Evolutionary conservation across 2,888 invertebrate species (phyloP), one percentile per base, ranked within the genome.

Genomic region (Aporophyla nigra): DNA sequence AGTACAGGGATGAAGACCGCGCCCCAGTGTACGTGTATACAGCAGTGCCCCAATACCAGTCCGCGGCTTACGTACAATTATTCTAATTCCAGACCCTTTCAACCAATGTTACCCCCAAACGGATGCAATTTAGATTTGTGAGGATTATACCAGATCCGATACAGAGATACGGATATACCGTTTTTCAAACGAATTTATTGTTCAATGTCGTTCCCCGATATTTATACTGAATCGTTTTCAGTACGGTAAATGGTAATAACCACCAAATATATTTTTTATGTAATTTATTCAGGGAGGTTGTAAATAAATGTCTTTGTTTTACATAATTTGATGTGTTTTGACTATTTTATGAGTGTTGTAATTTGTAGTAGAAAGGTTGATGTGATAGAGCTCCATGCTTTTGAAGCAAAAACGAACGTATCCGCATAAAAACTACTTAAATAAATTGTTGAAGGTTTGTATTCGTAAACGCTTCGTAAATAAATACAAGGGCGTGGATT

Each of bases 21-120:
- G 97, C 98, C 27, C 97, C 97, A 12, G 96, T 97, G 66, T 97
- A 97, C 51, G 97, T 97, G 62, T 98, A 97, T 90, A 97, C 97
- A 0, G 89, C 89, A 84, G 93, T 90, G 3, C 96, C 96, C 4
- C 94, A 94, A 72, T 93, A 93, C 84, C 94, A 93, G 53, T 80
- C 86, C 14, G 86, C 82, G 2, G 93, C 95, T 27, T 95, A 95
- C 83, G 88, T 95, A 27, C 95, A 94, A 88, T 88, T 94, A 75
- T 90, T 73, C 82, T 88, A 83, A 88, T 87, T 85, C 72, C 76
- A 59, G 76, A 76, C 80, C 83, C 84, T 86, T 86, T 80, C 76
- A 85, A 84, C 80, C 83, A 76, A 66, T 74, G 76, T 72, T 80
- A 79, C 76, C 74, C 71, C 66, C 75, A 82, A 87, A 87, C 82